phyloP scores from a whole-genome alignment of 2,113 vertebrate genomes.

The Taurulus bubalis region DNA sequence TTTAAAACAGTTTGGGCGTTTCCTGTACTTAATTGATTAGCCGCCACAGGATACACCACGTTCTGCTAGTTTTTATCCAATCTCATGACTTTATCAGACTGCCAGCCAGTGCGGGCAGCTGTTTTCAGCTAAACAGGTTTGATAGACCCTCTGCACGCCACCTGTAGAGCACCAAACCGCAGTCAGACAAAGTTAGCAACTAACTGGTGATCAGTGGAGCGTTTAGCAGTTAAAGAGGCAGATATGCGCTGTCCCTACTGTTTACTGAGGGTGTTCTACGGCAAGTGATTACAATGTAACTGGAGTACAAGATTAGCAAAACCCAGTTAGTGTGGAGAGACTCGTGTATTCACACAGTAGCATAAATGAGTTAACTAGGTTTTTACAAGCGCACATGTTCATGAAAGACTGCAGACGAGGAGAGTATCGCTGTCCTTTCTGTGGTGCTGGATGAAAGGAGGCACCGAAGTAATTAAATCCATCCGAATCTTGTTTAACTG shows the following conservation, averaged over 20 bases:
- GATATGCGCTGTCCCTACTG: background rate
- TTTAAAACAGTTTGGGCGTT: background rate
- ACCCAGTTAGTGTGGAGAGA: background rate
- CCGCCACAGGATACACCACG: background rate
- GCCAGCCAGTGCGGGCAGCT: background rate
- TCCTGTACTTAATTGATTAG: background rate
- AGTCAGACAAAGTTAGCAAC: background rate
- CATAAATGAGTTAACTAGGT: background rate
- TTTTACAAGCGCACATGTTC: background rate
- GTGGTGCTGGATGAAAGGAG: background rate
- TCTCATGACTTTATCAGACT: background rate
- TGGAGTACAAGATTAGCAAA: background rate
- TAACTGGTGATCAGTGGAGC: background rate
- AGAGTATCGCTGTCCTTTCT: background rate
- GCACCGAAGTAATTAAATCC: background rate
- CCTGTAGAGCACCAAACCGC: background rate
- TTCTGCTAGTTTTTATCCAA: background rate
- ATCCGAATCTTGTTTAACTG: background rate
- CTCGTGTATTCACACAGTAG: no score
- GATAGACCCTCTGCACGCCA: background rate
- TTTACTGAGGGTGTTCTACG: background rate
- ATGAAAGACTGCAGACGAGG: background rate
- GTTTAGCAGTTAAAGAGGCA: background rate
- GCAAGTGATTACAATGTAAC: background rate
- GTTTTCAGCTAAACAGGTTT: background rate